Evolutionary conservation across 2,797 vertebrate species (phyloP).

Genomic region (Epinephelus coioides): DNA sequence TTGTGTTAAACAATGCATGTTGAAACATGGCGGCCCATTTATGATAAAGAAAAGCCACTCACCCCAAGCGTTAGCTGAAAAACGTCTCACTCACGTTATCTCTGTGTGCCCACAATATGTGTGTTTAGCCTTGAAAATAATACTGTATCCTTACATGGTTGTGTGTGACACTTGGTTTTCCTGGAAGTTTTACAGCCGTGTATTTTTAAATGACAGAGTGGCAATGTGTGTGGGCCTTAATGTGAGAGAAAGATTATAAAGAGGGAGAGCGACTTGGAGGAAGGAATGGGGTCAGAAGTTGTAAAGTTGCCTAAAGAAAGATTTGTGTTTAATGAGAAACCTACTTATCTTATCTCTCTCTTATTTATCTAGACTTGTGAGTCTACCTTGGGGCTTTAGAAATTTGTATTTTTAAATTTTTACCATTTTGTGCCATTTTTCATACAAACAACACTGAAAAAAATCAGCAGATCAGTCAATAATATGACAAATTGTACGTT

Average conservation of each 20-base stretch:
- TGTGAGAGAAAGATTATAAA: neutral
- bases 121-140: neutral
- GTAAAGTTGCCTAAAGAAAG: conserved; percentile 7
- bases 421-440: neutral
- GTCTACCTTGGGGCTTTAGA: too few relatives aligned
- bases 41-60: neutral
- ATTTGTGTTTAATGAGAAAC: conserved; percentile 1
- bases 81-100: neutral
- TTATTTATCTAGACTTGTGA: too few relatives aligned
- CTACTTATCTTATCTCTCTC: neutral
- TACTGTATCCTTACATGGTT: neutral
- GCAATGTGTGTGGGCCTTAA: neutral
- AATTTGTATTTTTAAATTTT: neutral
- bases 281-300: conserved; percentile 17
- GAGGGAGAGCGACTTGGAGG: neutral
- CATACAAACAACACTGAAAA: neutral
- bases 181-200: neutral
- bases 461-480: neutral
- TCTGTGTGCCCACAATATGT: neutral
- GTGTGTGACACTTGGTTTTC: neutral
- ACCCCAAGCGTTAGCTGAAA: neutral
- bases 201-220: neutral
- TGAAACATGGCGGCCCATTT: neutral
- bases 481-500: neutral
- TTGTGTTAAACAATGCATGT: conserved; percentile 19